Conservation (phyloP, 53 echinoderm and acorn worm genomes). For the Patiria pectinifera region DNA sequence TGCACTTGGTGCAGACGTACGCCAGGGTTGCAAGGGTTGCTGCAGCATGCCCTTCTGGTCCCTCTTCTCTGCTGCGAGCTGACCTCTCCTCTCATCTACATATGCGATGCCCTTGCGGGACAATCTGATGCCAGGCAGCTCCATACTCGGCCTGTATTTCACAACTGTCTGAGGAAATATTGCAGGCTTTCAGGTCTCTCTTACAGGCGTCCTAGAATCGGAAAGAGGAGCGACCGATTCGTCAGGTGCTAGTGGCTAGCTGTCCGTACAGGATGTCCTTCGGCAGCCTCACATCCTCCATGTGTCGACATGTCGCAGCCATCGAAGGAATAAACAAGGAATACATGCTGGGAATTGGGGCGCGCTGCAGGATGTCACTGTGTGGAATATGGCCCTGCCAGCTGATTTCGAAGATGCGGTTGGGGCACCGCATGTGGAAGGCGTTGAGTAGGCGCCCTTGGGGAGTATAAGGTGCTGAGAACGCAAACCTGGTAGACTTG, state of each 20-base stretch:
- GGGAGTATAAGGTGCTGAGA: constrained; percentile 20
- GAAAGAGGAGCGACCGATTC: not conserved
- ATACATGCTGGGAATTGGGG: constrained; percentile 8
- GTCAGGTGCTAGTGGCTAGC: no score
- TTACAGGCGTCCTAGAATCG: not conserved
- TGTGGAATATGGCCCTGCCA: not conserved
- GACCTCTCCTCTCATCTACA: constrained; percentile 22
- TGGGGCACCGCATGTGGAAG: constrained; percentile 34
- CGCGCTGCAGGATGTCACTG: constrained; percentile 7
- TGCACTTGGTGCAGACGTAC: no score
- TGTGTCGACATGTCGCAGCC: not conserved
- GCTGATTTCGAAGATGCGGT: not conserved
- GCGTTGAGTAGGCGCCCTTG: constrained; percentile 10
- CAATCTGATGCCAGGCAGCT: constrained; percentile 30
- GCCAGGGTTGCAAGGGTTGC: constrained; percentile 11
- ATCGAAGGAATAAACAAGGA: not conserved
- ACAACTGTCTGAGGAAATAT: constrained; percentile 35
- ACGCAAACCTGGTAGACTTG: constrained; percentile 27
- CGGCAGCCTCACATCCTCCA: not conserved
- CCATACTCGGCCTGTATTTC: constrained; percentile 14
- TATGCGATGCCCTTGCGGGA: constrained; percentile 15
- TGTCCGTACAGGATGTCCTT: no score
- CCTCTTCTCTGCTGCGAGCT: constrained; percentile 34
- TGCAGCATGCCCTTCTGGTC: not conserved
- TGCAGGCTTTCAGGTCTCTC: not conserved